A percentile compares a stretch with the other conserved stretches of the same genome.
Conservation (phyloP, 64 coral and sea anemone species). For the Exaiptasia diaphana region DNA sequence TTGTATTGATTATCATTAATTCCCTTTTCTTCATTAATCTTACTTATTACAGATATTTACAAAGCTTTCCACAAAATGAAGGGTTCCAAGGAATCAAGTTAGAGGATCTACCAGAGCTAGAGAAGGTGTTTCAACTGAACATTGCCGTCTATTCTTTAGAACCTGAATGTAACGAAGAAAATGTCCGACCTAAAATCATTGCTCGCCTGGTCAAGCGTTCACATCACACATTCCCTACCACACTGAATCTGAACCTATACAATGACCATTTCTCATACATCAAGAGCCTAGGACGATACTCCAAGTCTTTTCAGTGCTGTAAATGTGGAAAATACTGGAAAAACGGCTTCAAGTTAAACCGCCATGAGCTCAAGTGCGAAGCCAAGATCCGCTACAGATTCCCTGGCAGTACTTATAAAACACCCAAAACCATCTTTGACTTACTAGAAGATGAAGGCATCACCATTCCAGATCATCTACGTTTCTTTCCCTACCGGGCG, state of each 20-base stretch:
- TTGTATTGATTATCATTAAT: too few relatives aligned
- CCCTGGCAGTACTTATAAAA: background rate
- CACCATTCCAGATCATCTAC: background rate
- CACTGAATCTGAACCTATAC: conserved; percentile 37
- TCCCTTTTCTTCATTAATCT: too few relatives aligned
- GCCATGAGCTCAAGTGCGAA: conserved; percentile 6
- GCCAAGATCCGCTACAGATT: background rate
- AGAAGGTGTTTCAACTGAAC: conserved; percentile 41
- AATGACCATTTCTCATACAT: conserved; percentile 62
- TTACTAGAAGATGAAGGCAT: conserved; percentile 24
- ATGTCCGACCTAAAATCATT: conserved; percentile 20
- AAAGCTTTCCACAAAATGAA: too few relatives aligned
- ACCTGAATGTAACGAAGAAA: background rate
- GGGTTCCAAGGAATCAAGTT: conserved; percentile 33
- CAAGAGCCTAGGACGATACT: conserved; percentile 6
- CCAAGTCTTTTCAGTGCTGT: conserved; percentile 48
- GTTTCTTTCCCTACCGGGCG: conserved; percentile 10
- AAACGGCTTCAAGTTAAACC: background rate
- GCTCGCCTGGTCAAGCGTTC: background rate
- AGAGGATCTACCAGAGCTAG: conserved; percentile 16
- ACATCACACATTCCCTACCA: background rate
- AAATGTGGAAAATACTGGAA: conserved; percentile 65
- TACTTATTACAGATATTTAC: too few relatives aligned
- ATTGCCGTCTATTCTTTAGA: conserved; percentile 12
- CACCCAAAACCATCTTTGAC: conserved; percentile 2